A percentile compares a stretch with the other conserved stretches of the same genome.
Evolutionary conservation across 2,888 invertebrate species (phyloP).

Genomic region (Monochamus alternatus): DNA sequence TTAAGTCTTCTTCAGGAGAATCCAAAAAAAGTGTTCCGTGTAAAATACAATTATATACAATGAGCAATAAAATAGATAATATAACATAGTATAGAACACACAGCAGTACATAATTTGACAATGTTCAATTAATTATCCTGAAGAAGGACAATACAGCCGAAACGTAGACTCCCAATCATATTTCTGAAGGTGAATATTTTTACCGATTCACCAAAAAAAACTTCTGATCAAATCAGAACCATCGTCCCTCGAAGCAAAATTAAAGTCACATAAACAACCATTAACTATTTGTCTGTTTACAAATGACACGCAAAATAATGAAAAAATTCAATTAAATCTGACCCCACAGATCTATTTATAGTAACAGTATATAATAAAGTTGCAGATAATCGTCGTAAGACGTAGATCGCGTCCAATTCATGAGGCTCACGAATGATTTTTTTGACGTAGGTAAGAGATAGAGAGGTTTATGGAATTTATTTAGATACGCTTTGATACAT

Average conservation of each 20-base stretch:
- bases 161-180: too few relatives aligned
- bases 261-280: not conserved
- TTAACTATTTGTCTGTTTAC: not conserved
- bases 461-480: not conserved
- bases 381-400: constrained; percentile 11
- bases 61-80: too few relatives aligned
- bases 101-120: too few relatives aligned
- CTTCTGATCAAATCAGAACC: too few relatives aligned
- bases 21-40: too few relatives aligned
- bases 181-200: too few relatives aligned
- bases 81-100: too few relatives aligned
- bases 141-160: too few relatives aligned
- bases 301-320: not conserved
- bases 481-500: constrained; percentile 1
- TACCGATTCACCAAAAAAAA: too few relatives aligned
- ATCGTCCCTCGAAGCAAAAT: not conserved
- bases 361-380: constrained; percentile 1
- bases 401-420: constrained; percentile 16
- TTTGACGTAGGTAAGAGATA: constrained; percentile 7
- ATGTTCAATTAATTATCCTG: too few relatives aligned
- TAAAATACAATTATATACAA: too few relatives aligned
- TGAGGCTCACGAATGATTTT: constrained; percentile 23
- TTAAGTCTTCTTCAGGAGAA: too few relatives aligned
- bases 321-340: constrained; percentile 7
- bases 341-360: constrained; percentile 20